Evolutionary conservation across 2,797 vertebrate genomes (phyloP), one percentile per base, ranked within the genome.

Genomic region (Chlorospingus flavigularis): DNA sequence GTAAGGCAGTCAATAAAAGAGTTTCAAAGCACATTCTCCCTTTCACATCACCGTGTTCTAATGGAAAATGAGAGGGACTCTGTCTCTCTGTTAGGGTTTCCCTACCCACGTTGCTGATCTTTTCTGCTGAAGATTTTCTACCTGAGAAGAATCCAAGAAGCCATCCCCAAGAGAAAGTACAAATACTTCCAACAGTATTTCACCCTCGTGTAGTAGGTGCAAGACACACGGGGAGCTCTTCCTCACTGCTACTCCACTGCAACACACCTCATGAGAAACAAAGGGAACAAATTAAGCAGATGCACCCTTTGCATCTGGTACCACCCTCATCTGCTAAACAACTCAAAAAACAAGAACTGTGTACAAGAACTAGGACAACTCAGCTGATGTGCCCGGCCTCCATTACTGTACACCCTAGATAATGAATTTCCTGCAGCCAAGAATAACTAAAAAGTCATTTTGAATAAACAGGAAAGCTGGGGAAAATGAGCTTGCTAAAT

Each of bases 21-120:
- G n/a, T 72, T 95, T 68, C 45, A 92, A 42, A 81, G 50, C 35
- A 93, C 28, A 93, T 78, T 47, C 30, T 86, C 18, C 47, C 25
- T 78, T 73, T 54, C 35, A 78, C 55, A 47, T 61, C n/a, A 25
- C 18, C 26, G 17, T 53, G 11, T 71, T 50, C 55, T 76, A 61
- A 26, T 11, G 33, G 60, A 68, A 91, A 76, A 50, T 20, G 28
- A 78, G 26, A 63, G 21, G 10, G 4, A 55, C 13, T 67, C n/a
- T 33, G 4, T 53, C 19, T 60, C 26, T 75, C 39, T 75, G n/a
- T 13, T 76, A 25, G 50, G 47, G 16, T 54, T 68, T 51, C 37
- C 37, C 40, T 51, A 23, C 10, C 10, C 14, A 4, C 1, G 0
- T 35, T 8, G 3, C 43, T 82, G 71, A 35, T 90, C 10, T 72